Evolutionary conservation across 2,888 invertebrate species (phyloP).

Genomic region (Ochropacha duplaris): DNA sequence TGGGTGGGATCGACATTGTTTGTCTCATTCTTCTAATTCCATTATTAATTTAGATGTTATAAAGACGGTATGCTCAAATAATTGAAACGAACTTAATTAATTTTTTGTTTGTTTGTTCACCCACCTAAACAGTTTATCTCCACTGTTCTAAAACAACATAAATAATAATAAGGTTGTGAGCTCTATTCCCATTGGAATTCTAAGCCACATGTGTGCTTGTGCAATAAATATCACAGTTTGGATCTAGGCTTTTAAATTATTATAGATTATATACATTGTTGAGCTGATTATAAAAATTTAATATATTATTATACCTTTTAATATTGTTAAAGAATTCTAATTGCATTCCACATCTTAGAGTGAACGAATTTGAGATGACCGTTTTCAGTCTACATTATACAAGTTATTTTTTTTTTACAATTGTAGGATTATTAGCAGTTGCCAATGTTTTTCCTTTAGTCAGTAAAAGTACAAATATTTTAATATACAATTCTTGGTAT

Average conservation of each 20-base stretch:
- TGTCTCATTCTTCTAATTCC: conserved; percentile 49
- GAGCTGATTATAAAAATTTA: conserved; percentile 85
- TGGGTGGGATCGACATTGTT: conserved; percentile 56
- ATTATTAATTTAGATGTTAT: conserved; percentile 46
- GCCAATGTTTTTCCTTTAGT: conserved; percentile 87
- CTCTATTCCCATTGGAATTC: conserved; percentile 80
- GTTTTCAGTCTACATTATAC: conserved; percentile 83
- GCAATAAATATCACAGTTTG: conserved; percentile 84
- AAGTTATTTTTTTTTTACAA: conserved; percentile 80
- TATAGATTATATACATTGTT: conserved; percentile 86
- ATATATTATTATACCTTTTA: conserved; percentile 85
- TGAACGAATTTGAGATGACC: conserved; percentile 83
- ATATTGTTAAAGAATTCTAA: conserved; percentile 84
- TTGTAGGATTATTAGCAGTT: conserved; percentile 82
- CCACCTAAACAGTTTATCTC: conserved; percentile 66
- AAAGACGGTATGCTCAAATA: conserved; percentile 64
- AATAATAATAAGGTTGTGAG: conserved; percentile 81
- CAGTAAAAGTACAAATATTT: conserved; percentile 93
- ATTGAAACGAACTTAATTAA: conserved; percentile 43
- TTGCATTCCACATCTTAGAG: conserved; percentile 84
- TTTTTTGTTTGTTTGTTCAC: conserved; percentile 40
- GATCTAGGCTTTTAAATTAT: conserved; percentile 84
- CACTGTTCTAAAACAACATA: conserved; percentile 68
- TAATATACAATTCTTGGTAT: conserved; percentile 84
- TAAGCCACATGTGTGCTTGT: conserved; percentile 84